Evolutionary conservation across 1,140 invertebrate species (phyloP).

Genomic region (Zelostemma sp.): DNA sequence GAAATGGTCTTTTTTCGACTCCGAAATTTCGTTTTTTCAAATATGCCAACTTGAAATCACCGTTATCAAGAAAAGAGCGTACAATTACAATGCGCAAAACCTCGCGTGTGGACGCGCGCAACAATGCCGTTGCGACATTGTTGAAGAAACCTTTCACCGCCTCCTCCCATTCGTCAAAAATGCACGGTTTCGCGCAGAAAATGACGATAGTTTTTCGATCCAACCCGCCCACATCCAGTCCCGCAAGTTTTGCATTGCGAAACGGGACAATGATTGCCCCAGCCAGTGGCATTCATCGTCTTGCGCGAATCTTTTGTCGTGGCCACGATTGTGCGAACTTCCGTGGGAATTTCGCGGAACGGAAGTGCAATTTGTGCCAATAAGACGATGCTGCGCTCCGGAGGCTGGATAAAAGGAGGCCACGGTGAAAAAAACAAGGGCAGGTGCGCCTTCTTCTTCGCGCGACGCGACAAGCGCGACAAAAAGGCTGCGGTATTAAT

Average conservation of each 20-base stretch:
- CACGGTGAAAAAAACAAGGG: slow-evolving; percentile 49
- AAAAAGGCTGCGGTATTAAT: slow-evolving; percentile 39
- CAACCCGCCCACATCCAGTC: neutral
- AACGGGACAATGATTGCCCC: slow-evolving; percentile 41
- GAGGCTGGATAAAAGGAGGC: slow-evolving; percentile 45
- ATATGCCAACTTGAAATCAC: no score
- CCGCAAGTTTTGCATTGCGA: slow-evolving; percentile 26
- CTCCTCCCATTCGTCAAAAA: neutral
- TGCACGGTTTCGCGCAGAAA: no score
- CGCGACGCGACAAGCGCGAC: slow-evolving; percentile 18
- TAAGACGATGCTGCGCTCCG: slow-evolving; percentile 31
- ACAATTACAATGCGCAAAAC: no score
- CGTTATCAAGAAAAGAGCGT: no score
- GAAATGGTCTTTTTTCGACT: no score
- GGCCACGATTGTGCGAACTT: slow-evolving; percentile 59
- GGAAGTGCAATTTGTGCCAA: slow-evolving; percentile 66
- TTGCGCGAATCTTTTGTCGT: slow-evolving; percentile 53
- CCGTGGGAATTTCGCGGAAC: slow-evolving; percentile 68
- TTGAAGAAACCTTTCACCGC: neutral
- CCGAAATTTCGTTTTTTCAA: no score
- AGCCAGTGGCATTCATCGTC: slow-evolving; percentile 22
- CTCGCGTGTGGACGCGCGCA: neutral
- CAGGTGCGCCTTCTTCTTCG: slow-evolving; percentile 50
- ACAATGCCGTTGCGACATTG: neutral
- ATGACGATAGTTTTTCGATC: no score